Conservation (phyloP, 1,140 invertebrate species). For the Micrasema minimum region DNA sequence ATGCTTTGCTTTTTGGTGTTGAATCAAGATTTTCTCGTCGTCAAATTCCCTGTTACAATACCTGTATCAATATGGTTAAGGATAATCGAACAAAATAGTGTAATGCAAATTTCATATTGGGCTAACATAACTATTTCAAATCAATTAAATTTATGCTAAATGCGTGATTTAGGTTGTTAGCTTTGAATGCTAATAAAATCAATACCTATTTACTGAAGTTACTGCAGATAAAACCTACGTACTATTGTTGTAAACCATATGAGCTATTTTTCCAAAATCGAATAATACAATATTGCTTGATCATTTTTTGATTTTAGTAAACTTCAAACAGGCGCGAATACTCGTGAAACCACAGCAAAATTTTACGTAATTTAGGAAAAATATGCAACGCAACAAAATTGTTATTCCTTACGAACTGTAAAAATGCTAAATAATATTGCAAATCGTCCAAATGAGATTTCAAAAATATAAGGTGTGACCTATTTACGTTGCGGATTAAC, state of each 20-base stretch:
- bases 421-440: not conserved
- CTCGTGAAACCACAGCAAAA: not conserved
- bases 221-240: not conserved
- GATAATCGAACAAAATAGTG: conserved; percentile 26
- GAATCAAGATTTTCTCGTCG: conserved; percentile 99
- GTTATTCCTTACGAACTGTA: too few relatives aligned
- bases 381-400: too few relatives aligned
- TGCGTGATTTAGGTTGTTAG: too few relatives aligned
- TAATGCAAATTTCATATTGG: too few relatives aligned
- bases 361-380: conserved; percentile 7
- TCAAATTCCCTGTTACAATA: conserved; percentile 99
- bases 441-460: too few relatives aligned
- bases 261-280: too few relatives aligned
- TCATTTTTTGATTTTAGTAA: too few relatives aligned
- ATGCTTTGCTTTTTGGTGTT: conserved; percentile 99
- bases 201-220: not conserved
- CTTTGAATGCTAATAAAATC: too few relatives aligned
- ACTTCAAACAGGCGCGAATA: too few relatives aligned
- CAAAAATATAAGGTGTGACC: conserved; percentile 29
- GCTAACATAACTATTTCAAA: conserved; percentile 5
- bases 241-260: too few relatives aligned
- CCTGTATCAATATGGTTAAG: conserved; percentile 70
- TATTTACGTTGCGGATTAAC: conserved; percentile 20
- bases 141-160: conserved; percentile 2
- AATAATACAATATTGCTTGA: too few relatives aligned